Base-by-base conservation (phyloP, 1,140 invertebrate genomes). In the Venturia canescens region DNA sequence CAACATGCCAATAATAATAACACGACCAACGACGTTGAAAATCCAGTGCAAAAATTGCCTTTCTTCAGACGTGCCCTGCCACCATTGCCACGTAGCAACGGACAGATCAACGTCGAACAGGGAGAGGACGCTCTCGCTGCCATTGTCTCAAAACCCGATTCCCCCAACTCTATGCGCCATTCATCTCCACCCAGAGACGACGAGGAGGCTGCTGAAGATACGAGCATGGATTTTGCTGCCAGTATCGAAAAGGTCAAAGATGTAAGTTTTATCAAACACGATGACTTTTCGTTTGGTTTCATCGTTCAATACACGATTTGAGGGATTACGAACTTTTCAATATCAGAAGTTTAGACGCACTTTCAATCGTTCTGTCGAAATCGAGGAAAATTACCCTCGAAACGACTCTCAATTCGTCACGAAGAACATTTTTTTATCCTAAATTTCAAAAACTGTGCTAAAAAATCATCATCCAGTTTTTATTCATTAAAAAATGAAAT, bases 231-330 rank as follows among this genome's bases (percentile, higher is more conserved):
- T 90, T 98, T 98, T 93, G 96, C 97, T 21, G 96, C 96, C 4
- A 98, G 96, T 83, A 98, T 98, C 86, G 96, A 98, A 89, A 97
- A 96, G 94, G 97, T 98, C 23, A 98, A 98, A 94, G 97, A 98
- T 93, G 97, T 98, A 92, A 94, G 96, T 95, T 82, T 57, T 75
- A 79, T 16, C 13, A 44, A n/a, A 44, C 11, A 13, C 13, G 7
- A 44, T 11, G 5, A 44, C 38, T 4, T 44, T 44, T 9, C 38
- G 7, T 44, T 5, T 6, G 1, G 7, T 44, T 44, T 44, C 7
- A 44, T 44, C 1, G 3, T 44, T 44, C 38, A 3, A 44, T 44
- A 9, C 5, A 44, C 1, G 11, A 9, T 44, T 44, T 13, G 11
- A 44, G 7, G 38, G 38, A 3, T 44, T 44, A 13, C 38, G 38